Base-by-base conservation (phyloP, 2,797 vertebrate genomes). In the Anguilla pacifica region DNA sequence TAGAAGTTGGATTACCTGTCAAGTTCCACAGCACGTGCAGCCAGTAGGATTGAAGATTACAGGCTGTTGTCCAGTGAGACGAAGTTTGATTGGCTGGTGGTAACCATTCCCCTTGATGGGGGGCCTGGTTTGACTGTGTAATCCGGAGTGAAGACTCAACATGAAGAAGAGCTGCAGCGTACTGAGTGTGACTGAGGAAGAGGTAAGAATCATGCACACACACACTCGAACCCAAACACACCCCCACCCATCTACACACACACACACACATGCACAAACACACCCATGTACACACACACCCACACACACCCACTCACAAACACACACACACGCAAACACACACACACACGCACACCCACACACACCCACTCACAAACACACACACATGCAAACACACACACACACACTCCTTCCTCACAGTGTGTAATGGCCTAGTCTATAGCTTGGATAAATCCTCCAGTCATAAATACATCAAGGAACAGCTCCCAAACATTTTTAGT, bases 151-250 rank as follows among this genome's bases (percentile, higher is more conserved):
- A n/a, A 81, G 77, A 10, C 77, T 6, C n/a, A 86, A 81, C 28
- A 86, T 86, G 86, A 86, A 81, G 72, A 86, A 86, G 72, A 86
- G 86, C 70, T 53, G 86, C 25, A 86, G 70, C 43, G 86, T 86
- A 15, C 51, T 86, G 86, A 77, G 74, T 46, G 86, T 83, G 39
- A 87, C 77, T 19, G 86, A 39, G 35, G 86, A 87, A 13, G 35
- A 82, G 86, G 70, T 79, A 19, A 77, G 70, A 28, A 49, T 2
- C 19, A 51, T 6, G 49, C 39, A 22, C 77, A 22, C 77, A 46
- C 17, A 22, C 19, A 46, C 77, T 6, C 22, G 9, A 43, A 81
- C 77, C 2, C 19, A 25, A 9, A 49, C 39, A 81, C 77, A 49
- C 77, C 25, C 39, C 22, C 39, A 81, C 72, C 39, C 72, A 39